phyloP scores from a whole-genome alignment of 1,140 invertebrate species.

The Drosophila bifasciata region DNA sequence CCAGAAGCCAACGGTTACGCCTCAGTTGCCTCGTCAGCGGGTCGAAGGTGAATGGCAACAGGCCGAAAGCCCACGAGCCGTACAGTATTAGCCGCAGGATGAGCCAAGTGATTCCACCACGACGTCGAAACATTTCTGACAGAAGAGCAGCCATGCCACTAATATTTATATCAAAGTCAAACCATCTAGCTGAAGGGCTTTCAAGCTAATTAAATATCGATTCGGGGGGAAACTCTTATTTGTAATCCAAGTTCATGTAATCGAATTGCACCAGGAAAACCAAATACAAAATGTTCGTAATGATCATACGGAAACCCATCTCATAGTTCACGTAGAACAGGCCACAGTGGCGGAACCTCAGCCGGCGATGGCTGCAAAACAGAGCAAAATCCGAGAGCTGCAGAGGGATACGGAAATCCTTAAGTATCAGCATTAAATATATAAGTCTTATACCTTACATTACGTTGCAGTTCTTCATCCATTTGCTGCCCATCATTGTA shows the following conservation, averaged over 20 bases:
- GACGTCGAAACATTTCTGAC: conserved; percentile 22
- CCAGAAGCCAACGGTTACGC: conserved; percentile 23
- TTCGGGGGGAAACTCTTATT: too few species aligned
- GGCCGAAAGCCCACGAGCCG: conserved; percentile 27
- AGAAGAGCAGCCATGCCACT: too few species aligned
- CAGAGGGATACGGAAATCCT: background rate
- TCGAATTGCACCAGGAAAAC: conserved; percentile 48
- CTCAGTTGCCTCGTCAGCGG: conserved; percentile 1
- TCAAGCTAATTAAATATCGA: too few species aligned
- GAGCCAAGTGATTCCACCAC: conserved; percentile 17
- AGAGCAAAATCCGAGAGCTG: conserved; percentile 25
- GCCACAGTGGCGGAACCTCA: conserved; percentile 30
- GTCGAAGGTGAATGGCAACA: conserved; percentile 41
- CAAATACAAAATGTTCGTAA: conserved; percentile 22
- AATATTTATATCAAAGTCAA: too few species aligned
- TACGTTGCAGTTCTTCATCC: conserved; percentile 10
- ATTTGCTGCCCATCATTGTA: conserved; percentile 16
- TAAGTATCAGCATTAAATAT: background rate
- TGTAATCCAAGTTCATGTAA: conserved; percentile 37
- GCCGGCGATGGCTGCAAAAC: conserved; percentile 20
- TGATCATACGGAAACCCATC: conserved; percentile 40
- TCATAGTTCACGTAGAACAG: conserved; percentile 32
- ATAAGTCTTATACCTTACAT: conserved; percentile 15
- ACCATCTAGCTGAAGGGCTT: too few species aligned
- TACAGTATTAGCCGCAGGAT: conserved; percentile 19